These are phyloP conservation scores for Oreocharis arfaki DNA, from an alignment of 2,113 vertebrate species.

Conservation along the genomic window DNA sequence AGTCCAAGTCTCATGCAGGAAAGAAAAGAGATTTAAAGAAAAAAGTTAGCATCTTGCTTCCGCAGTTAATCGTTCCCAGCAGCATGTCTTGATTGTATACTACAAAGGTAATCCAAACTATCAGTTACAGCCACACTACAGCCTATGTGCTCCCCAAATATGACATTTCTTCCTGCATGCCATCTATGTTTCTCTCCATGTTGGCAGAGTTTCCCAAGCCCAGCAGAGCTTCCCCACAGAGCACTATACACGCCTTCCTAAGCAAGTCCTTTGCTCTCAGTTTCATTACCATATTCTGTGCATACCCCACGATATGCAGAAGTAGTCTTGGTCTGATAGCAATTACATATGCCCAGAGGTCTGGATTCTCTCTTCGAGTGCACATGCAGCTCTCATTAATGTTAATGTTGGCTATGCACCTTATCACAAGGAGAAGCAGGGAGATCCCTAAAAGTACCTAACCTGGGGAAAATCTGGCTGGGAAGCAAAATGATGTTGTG, in stretches of 20 bases:
- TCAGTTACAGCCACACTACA: neutral
- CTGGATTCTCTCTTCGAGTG: neutral
- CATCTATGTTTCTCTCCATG: neutral
- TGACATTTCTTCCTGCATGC: neutral
- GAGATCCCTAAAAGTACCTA: neutral
- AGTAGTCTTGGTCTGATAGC: neutral
- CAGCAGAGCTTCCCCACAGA: neutral
- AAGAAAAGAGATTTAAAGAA: neutral
- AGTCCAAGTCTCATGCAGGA: neutral
- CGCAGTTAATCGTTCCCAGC: neutral
- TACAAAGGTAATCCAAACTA: constrained; percentile 11
- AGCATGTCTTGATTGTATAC: neutral
- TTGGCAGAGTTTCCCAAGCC: neutral
- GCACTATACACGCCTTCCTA: neutral
- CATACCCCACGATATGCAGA: neutral
- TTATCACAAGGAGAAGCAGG: neutral
- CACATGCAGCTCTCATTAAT: neutral
- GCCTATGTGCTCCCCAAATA: neutral
- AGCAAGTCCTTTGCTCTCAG: neutral
- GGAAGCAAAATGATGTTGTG: neutral
- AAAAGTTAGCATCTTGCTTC: neutral
- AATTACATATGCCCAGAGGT: constrained; percentile 41
- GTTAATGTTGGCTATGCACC: neutral
- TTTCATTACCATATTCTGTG: neutral
- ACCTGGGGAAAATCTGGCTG: neutral